Evolutionary conservation across 2,797 vertebrate genomes (phyloP).

Genomic region (Steatocranus sp.): DNA sequence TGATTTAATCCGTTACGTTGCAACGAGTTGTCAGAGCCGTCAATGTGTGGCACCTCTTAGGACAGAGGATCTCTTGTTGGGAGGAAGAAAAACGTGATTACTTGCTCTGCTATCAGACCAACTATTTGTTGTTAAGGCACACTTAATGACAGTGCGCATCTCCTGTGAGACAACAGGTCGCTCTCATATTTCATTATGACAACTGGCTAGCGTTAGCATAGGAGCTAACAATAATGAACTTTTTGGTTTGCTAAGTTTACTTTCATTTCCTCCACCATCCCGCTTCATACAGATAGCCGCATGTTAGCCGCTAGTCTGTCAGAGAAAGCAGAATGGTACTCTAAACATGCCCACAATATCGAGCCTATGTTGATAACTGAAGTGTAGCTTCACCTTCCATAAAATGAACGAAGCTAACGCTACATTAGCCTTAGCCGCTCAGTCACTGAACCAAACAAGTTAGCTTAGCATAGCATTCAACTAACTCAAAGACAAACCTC

Average conservation of each 20-base stretch:
- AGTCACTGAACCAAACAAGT: background rate
- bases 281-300: background rate
- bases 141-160: constrained; percentile 9
- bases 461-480: constrained; percentile 44
- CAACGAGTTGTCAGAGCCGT: background rate
- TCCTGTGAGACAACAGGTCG: constrained; percentile 45
- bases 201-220: constrained; percentile 41
- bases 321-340: rapidly evolving
- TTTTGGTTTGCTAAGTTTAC: background rate
- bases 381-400: constrained; percentile 21
- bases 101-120: background rate
- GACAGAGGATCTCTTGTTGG: background rate
- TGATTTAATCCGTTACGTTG: background rate
- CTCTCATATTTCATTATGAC: constrained; percentile 22
- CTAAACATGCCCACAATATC: background rate
- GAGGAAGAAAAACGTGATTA: background rate
- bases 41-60: background rate
- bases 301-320: background rate
- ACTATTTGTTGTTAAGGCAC: background rate
- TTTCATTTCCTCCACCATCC: background rate
- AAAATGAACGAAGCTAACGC: constrained; percentile 31
- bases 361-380: background rate
- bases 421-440: constrained; percentile 26
- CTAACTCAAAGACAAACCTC: background rate
- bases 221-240: constrained; percentile 24